phyloP scores from a whole-genome alignment of 2,888 invertebrate species.

The Tricholauxania praeusta region DNA sequence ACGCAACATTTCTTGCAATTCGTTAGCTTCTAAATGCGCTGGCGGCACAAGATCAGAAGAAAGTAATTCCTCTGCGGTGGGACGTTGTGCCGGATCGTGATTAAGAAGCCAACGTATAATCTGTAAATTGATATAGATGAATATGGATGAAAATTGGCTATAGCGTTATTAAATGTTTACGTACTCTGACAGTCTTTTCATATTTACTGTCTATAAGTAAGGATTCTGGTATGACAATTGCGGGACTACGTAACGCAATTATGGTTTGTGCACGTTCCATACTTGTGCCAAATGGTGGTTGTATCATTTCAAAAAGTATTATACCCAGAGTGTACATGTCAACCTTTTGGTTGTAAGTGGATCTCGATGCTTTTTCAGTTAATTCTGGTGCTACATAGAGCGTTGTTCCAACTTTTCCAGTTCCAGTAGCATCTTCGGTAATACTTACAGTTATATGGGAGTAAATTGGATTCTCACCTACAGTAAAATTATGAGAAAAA shows the following conservation, averaged over 20 bases:
- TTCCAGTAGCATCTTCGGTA: conserved; percentile 69
- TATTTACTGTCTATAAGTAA: conserved; percentile 69
- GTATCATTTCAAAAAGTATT: conserved; percentile 96
- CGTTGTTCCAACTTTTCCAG: conserved; percentile 92
- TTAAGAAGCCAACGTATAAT: conserved; percentile 80
- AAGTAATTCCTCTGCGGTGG: conserved; percentile 87
- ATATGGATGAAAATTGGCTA: neutral
- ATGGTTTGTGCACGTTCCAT: conserved; percentile 91
- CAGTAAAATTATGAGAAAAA: conserved; percentile 18
- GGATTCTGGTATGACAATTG: conserved; percentile 78
- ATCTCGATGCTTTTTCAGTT: conserved; percentile 76
- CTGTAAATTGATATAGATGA: conserved; percentile 54
- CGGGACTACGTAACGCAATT: conserved; percentile 76
- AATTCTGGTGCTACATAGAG: conserved; percentile 96
- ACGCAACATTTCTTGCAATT: conserved; percentile 83
- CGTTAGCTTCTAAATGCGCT: conserved; percentile 86
- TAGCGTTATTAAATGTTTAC: conserved; percentile 32
- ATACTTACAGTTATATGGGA: conserved; percentile 52
- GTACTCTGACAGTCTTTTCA: conserved; percentile 71
- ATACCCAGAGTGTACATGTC: conserved; percentile 90
- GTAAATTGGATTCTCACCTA: conserved; percentile 49
- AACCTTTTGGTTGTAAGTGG: conserved; percentile 89
- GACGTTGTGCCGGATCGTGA: conserved; percentile 86
- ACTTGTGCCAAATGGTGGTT: conserved; percentile 83
- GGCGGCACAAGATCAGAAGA: conserved; percentile 87